Evolutionary conservation across 2,113 vertebrate genomes (phyloP), one percentile per base, ranked within the genome.

Genomic region (Terrapene triunguis): DNA sequence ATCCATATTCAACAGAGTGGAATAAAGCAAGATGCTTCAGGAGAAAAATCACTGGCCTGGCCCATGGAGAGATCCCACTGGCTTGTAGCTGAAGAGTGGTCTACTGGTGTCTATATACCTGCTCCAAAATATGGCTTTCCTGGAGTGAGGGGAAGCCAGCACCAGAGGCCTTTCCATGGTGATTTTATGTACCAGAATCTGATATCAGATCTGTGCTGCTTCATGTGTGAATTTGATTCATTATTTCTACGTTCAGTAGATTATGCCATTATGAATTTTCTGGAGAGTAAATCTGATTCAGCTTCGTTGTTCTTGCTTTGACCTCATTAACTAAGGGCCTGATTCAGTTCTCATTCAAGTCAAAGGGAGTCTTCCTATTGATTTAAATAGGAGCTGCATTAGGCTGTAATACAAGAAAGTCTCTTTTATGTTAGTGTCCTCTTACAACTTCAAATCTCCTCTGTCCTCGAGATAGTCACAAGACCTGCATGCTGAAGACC

Each of bases 1-100:
- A 93, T 82, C 84, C 62, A 84, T 79, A 85, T 93, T 94, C 92
- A 97, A 89, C 19, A 74, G 11, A 92, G 72, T 54, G 44, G 88
- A 93, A 93, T 88, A 89, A 91, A 54, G 80, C 29, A 88, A 95
- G 38, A 72, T 4, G 82, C 48, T 50, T 72, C 3, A 79, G 89
- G 81, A 76, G 47, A 89, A 65, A 95, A 90, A 84, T 27, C 87
- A 69, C 2, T 0, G 1, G 85, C 11, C 27, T 79, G 22, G 87
- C 50, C 83, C 88, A 48, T 35, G 69, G 78, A 79, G 92, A 89
- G 78, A 86, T 78, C 29, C 55, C 84, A 35, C 27, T 89, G 87
- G 51, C 12, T 38, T 87, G 42, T 90, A 69, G 89, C 54, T 94
- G 88, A 81, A 74, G 91, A 94, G 53, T 81, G 16, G 50, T n/a